Base-by-base conservation (phyloP, 2,888 invertebrate species). In the Arrhopalites spinosus region DNA sequence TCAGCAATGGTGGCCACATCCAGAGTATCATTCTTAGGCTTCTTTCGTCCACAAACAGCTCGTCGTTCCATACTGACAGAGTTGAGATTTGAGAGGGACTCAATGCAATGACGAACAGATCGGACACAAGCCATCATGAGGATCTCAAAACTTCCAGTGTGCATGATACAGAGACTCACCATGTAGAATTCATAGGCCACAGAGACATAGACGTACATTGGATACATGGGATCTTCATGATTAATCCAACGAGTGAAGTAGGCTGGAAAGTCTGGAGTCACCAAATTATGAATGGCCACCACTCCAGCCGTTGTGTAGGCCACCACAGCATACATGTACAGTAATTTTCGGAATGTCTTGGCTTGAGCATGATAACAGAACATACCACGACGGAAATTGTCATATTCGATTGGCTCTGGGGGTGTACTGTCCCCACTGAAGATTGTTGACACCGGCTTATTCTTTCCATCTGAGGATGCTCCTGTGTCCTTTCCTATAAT, bases 1-100 rank as follows among this genome's bases (percentile, higher is more conserved):
- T 82, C 82, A 2, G 82, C 82, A 72, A 82, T 82, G 7, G 82
- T 82, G 13, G 82, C 82, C 72, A 82, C 82, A 75, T 82, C 82
- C 70, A 82, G 64, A 7, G 82, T 82, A 69, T 82, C 82, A 73
- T 82, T 82, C 78, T 81, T 82, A n/a, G 81, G 82, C 74, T 82
- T 82, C 77, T 80, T 79, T 15, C 82, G 63, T 0, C 82, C 82
- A 59, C 82, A 82, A 0, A 82, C 80, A 1, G 82, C 81, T 17
- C 82, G 78, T 11, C 82, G 76, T 61, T 82, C 81, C 82, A 82
- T 82, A 0, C 78, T 78, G 20, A 82, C 82, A 2, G 78, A 78
- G 64, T 78, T 78, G 43, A 78, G 76, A 59, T 76, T 76, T 36
- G 70, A 71, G n/a, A 78, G 78, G 59, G 80, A 80, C 71, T 82